Percentiles rank a stretch among this genome's conserved stretches.
Conservation (phyloP, 2,113 vertebrate species). For the Jaculus jaculus region DNA sequence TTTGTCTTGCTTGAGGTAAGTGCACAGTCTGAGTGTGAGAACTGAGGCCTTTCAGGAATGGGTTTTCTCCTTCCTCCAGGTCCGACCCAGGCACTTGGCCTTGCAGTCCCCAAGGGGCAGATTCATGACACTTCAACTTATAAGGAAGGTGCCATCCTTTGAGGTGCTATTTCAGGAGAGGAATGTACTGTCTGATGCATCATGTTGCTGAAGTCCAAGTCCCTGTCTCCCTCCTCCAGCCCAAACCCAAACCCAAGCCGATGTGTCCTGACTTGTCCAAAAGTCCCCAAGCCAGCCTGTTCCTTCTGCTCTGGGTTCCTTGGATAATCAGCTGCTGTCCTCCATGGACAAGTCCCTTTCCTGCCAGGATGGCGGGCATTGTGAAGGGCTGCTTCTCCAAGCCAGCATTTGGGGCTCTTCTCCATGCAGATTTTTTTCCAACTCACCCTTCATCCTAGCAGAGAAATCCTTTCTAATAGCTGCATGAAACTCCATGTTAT, state of each 20-base stretch:
- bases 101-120: fast-evolving
- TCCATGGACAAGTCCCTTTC: not conserved
- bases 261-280: fast-evolving
- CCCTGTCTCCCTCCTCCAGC: fast-evolving
- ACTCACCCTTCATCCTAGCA: not conserved
- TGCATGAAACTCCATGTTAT: constrained; percentile 19
- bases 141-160: fast-evolving
- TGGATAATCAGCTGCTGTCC: not conserved
- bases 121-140: fast-evolving
- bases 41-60: not conserved
- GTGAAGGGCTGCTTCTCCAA: not conserved
- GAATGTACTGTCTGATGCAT: not conserved
- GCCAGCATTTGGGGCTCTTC: not conserved
- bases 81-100: not conserved
- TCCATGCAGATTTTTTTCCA: not conserved
- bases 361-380: not conserved
- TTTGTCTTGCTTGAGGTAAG: not conserved
- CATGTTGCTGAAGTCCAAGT: not conserved
- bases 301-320: not conserved
- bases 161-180: not conserved
- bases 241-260: not conserved
- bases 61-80: not conserved
- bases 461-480: constrained; percentile 7
- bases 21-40: not conserved
- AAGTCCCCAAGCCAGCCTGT: not conserved